These are phyloP conservation scores for Sclerodermus sp. DNA, from an alignment of 2,888 invertebrate genomes.

Conservation along the genomic window DNA sequence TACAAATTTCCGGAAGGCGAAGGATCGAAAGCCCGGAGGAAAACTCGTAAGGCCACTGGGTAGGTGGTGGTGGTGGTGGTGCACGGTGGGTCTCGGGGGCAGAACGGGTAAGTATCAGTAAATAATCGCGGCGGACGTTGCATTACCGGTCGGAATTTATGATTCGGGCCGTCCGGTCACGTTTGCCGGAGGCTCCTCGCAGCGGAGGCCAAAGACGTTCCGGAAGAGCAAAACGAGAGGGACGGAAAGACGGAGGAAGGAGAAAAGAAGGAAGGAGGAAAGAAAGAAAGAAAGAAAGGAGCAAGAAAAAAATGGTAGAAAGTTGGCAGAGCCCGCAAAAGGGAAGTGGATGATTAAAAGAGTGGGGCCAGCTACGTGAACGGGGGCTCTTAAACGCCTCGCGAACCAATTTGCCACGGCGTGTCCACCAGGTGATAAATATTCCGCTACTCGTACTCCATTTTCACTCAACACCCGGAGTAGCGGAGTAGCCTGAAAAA, in stretches of 20 bases:
- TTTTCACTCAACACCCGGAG: no score
- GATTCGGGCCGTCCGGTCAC: constrained; percentile 48
- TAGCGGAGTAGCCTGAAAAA: no score
- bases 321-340: not conserved
- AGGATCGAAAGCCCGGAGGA: constrained; percentile 4
- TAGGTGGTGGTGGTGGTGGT: constrained; percentile 25
- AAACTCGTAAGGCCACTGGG: constrained; percentile 30
- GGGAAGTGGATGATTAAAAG: constrained; percentile 1
- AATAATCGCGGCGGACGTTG: constrained; percentile 54
- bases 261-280: constrained; percentile 2
- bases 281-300: constrained; percentile 9
- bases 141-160: constrained; percentile 54
- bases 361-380: constrained; percentile 8
- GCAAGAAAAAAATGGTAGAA: not conserved
- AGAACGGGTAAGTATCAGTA: constrained; percentile 52
- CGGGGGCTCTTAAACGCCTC: constrained; percentile 35
- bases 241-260: constrained; percentile 1
- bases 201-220: constrained; percentile 26
- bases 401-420: constrained; percentile 45
- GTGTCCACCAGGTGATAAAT: constrained; percentile 42
- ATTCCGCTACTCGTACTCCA: constrained; percentile 18
- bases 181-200: constrained; percentile 38
- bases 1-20: not conserved
- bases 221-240: constrained; percentile 25
- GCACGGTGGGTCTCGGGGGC: no score